Evolutionary conservation across 37 sponge, comb jelly and placozoan species (phyloP), one percentile per base, ranked within the genome.

Genomic region (Diacarnus erythraeanus): DNA sequence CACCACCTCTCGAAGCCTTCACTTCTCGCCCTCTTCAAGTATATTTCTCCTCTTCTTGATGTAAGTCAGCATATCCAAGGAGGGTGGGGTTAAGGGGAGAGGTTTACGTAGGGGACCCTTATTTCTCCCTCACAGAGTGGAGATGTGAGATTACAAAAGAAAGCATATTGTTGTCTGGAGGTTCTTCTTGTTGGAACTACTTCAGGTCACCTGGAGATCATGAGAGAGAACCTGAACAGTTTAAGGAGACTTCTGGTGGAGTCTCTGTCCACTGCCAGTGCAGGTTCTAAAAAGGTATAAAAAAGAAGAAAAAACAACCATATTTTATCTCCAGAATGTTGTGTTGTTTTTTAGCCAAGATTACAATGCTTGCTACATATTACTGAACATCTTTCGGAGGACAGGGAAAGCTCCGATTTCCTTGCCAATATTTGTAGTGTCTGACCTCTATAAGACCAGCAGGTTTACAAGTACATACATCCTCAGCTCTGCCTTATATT

Each of bases 211-310:
- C 29, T 23, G 17, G 38, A 54, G 23, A 93, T 93, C 71, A 57
- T 77, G 20, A 23, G 0, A 22, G 59, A 80, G 20, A 77, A 93
- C 37, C 23, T 91, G 33, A 74, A 75, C 1, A 42, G 74, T 35
- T 57, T 97, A 8, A 42, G 43, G 25, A 23, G 37, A 30, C 54
- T 78, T 3, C 78, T 97, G 22, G 54, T 82, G 2, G 83, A 80
- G 10, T 86, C 94, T 42, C 82, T 86, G 44, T 82, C 78, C 34
- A 86, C 89, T 26, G 77, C 83, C 42, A 64, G 69, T 57, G 34
- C 89, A 30, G 94, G 83, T 10, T 81, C 92, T 43, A 97, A 90
- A 72, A 90, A 82, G 85, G 95, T 92, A 6, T n/a, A n/a, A n/a
- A n/a, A n/a, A n/a, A n/a, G n/a, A n/a, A n/a, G n/a, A n/a, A n/a